These are phyloP conservation scores for Neoitamus cyanurus DNA, from an alignment of 2,888 invertebrate genomes.

Conservation along the genomic window DNA sequence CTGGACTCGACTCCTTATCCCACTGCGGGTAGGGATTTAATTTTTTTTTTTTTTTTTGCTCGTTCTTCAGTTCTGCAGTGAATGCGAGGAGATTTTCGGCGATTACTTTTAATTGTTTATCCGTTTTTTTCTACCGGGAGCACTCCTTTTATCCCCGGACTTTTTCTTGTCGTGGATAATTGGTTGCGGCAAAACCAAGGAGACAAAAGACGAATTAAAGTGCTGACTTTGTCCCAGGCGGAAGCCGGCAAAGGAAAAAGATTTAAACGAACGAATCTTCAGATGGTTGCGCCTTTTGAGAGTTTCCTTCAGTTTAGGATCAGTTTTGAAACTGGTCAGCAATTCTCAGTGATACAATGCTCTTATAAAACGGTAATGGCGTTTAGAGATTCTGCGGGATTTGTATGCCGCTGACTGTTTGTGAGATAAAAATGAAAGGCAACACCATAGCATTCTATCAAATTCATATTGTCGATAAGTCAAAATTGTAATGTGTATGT, in stretches of 20 bases:
- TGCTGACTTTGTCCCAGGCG: not conserved
- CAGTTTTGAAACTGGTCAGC: not conserved
- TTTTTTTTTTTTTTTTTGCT: slow-evolving; percentile 11
- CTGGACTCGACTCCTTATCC: not conserved
- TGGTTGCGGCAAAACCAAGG: slow-evolving; percentile 2
- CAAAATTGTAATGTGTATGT: too few relatives aligned
- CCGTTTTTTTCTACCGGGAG: not conserved
- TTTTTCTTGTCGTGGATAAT: slow-evolving; percentile 13
- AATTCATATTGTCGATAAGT: too few relatives aligned
- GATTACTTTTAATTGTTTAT: slow-evolving; percentile 45
- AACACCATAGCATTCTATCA: too few relatives aligned
- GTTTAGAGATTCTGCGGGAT: too few relatives aligned
- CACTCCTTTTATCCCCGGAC: not conserved
- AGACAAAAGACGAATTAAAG: slow-evolving; percentile 1
- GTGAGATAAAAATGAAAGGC: too few relatives aligned
- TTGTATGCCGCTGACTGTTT: too few relatives aligned
- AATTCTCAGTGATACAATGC: not conserved
- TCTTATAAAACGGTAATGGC: not conserved
- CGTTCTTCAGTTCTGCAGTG: not conserved
- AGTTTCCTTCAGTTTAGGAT: not conserved
- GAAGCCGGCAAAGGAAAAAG: not conserved
- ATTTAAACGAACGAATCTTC: not conserved
- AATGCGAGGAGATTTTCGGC: slow-evolving; percentile 14
- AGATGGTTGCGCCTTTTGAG: not conserved
- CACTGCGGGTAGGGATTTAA: not conserved